Evolutionary conservation across 2,888 invertebrate species (phyloP).

Genomic region (Acleris cristana): DNA sequence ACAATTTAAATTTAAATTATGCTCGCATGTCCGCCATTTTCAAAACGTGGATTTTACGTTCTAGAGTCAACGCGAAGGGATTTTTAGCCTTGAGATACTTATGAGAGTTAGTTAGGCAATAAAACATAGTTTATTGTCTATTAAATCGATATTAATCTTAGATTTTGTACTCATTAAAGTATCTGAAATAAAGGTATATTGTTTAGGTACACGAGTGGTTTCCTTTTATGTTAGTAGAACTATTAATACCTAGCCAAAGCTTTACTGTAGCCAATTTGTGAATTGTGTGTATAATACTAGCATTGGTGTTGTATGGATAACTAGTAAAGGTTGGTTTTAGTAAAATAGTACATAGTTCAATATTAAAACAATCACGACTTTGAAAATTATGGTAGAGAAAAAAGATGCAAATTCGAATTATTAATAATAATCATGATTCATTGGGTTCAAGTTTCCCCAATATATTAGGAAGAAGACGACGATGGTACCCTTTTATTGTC

Average conservation of each 20-base stretch:
- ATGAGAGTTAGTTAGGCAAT: slow-evolving; percentile 17
- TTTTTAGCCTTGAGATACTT: slow-evolving; percentile 32
- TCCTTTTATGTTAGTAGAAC: slow-evolving; percentile 12
- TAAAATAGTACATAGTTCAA: too few relatives aligned
- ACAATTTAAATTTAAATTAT: neutral
- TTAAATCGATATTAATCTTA: slow-evolving; percentile 41
- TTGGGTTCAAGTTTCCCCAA: too few relatives aligned
- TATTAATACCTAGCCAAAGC: too few relatives aligned
- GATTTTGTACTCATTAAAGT: slow-evolving; percentile 34
- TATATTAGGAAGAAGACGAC: too few relatives aligned
- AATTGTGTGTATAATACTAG: neutral
- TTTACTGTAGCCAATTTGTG: slow-evolving; percentile 10
- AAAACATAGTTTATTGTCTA: slow-evolving; percentile 42
- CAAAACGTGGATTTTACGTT: slow-evolving; percentile 10
- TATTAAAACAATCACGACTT: too few relatives aligned
- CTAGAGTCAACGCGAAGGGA: slow-evolving; percentile 10
- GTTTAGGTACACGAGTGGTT: slow-evolving; percentile 1
- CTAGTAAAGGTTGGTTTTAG: neutral
- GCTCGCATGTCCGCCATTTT: slow-evolving; percentile 4
- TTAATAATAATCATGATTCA: too few relatives aligned
- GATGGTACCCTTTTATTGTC: too few relatives aligned
- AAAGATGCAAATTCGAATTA: too few relatives aligned
- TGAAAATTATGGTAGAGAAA: too few relatives aligned
- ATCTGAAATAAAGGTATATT: slow-evolving; percentile 10
- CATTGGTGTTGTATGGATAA: slow-evolving; percentile 7